Percentiles rank a stretch among this genome's conserved stretches.
Conservation (phyloP, 2,888 invertebrate genomes). For the Spilosoma lubricipeda region DNA sequence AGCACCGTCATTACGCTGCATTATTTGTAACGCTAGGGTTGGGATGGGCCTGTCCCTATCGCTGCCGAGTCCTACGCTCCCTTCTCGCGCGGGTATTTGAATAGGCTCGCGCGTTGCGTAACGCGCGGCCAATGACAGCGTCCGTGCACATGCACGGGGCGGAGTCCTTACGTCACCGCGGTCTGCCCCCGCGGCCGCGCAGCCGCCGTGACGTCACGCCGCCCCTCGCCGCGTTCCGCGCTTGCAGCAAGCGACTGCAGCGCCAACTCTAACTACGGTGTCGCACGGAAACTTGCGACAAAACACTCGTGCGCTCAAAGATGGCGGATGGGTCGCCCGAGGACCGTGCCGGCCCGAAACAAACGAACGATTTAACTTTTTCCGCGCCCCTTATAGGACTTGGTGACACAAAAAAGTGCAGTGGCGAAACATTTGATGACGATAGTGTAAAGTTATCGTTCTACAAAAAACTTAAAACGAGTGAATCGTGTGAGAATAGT, state of each 20-base stretch:
- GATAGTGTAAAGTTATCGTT: conserved; percentile 80
- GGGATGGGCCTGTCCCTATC: conserved; percentile 78
- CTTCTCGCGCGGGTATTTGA: conserved; percentile 79
- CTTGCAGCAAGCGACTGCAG: conserved; percentile 70
- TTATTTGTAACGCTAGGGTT: conserved; percentile 80
- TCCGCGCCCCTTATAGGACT: conserved; percentile 81
- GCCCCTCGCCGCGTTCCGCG: conserved; percentile 64
- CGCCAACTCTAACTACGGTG: conserved; percentile 74
- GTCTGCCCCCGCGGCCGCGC: conserved; percentile 80
- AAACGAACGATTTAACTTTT: conserved; percentile 86
- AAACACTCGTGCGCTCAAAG: conserved; percentile 90
- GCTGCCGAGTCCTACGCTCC: conserved; percentile 76
- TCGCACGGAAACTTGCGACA: conserved; percentile 75
- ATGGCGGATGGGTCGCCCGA: conserved; percentile 93
- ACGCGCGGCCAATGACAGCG: conserved; percentile 84
- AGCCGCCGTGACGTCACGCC: conserved; percentile 84
- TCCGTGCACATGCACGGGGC: conserved; percentile 84
- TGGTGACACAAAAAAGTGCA: conserved; percentile 86
- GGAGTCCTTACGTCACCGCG: conserved; percentile 84
- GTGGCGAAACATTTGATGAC: conserved; percentile 77
- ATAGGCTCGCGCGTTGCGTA: conserved; percentile 82
- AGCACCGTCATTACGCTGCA: conserved; percentile 75
- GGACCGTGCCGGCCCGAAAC: conserved; percentile 87
- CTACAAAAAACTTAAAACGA: conserved; percentile 82
- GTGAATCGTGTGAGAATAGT: conserved; percentile 85